Conservation (phyloP, 1,140 invertebrate species). For the Archegozetes longisetosus region DNA sequence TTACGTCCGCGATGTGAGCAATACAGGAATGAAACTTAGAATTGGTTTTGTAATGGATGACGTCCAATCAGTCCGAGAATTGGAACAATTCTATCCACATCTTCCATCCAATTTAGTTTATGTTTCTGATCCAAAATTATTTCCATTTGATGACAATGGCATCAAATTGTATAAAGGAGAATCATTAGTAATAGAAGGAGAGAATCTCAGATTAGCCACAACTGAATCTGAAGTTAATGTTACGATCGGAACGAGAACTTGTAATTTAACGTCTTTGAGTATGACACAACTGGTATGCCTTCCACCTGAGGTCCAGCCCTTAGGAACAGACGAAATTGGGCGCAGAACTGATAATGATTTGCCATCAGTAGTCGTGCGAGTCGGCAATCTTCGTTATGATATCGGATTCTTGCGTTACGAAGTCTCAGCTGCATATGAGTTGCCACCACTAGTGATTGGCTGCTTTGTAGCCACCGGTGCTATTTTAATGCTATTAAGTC, state of each 20-base stretch:
- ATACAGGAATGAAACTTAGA: slow-evolving; percentile 29
- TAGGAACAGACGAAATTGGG: slow-evolving; percentile 67
- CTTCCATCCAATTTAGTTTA: slow-evolving; percentile 63
- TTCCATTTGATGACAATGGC: slow-evolving; percentile 25
- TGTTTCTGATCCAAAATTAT: slow-evolving; percentile 79
- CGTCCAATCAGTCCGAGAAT: slow-evolving; percentile 66
- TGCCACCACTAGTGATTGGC: not conserved
- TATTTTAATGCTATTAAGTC: slow-evolving; percentile 62
- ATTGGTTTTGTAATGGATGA: slow-evolving; percentile 93
- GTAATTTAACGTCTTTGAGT: slow-evolving; percentile 83
- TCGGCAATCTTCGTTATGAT: slow-evolving; percentile 21
- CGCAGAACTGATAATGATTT: slow-evolving; percentile 48
- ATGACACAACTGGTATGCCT: slow-evolving; percentile 73
- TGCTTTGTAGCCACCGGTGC: slow-evolving; percentile 36
- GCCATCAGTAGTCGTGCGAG: slow-evolving; percentile 62
- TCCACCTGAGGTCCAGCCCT: slow-evolving; percentile 67
- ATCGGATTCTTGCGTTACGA: slow-evolving; percentile 21
- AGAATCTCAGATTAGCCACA: slow-evolving; percentile 73
- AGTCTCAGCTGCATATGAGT: slow-evolving; percentile 1
- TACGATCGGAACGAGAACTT: slow-evolving; percentile 66
- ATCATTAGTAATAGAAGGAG: slow-evolving; percentile 84
- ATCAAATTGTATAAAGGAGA: slow-evolving; percentile 86
- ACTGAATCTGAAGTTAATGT: slow-evolving; percentile 85
- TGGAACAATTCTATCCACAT: slow-evolving; percentile 67
- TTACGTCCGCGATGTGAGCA: not conserved